These are phyloP conservation scores for Eumeta japonica DNA, from an alignment of 1,140 invertebrate species.

Conservation along the genomic window DNA sequence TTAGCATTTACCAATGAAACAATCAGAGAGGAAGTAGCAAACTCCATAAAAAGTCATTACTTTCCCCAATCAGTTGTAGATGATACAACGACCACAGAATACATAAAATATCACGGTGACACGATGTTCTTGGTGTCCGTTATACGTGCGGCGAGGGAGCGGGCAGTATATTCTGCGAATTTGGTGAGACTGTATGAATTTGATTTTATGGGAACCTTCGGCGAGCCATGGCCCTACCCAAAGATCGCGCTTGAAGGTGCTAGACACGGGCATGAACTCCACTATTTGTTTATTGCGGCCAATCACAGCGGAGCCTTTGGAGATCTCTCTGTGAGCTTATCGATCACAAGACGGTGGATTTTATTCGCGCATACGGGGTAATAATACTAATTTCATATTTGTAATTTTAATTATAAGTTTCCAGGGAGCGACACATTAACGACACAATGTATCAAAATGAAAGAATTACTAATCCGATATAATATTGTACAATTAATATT, in stretches of 20 bases:
- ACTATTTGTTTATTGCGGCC: constrained; percentile 38
- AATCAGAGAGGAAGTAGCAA: constrained; percentile 18
- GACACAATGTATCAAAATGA: no score
- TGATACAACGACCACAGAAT: constrained; percentile 38
- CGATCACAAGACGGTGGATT: no score
- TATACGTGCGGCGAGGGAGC: constrained; percentile 27
- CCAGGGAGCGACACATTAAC: no score
- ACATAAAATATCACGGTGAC: constrained; percentile 39
- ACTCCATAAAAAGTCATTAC: constrained; percentile 28
- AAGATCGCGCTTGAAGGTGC: constrained; percentile 31
- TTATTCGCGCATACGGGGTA: no score
- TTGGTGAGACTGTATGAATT: constrained; percentile 32
- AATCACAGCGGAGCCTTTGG: no score
- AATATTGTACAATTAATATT: no score
- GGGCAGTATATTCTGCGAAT: constrained; percentile 22
- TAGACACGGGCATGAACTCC: constrained; percentile 29
- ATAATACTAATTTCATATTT: no score
- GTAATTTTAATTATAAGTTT: no score
- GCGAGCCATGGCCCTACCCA: constrained; percentile 29
- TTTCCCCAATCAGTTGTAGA: constrained; percentile 23
- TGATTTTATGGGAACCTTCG: constrained; percentile 23
- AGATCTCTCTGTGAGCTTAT: no score
- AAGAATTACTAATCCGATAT: no score
- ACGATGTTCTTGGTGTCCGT: constrained; percentile 26
- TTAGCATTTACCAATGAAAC: constrained; percentile 18